These are phyloP conservation scores for Phylloscopus trochilus DNA, from an alignment of 2,113 vertebrate species.

Conservation along the genomic window DNA sequence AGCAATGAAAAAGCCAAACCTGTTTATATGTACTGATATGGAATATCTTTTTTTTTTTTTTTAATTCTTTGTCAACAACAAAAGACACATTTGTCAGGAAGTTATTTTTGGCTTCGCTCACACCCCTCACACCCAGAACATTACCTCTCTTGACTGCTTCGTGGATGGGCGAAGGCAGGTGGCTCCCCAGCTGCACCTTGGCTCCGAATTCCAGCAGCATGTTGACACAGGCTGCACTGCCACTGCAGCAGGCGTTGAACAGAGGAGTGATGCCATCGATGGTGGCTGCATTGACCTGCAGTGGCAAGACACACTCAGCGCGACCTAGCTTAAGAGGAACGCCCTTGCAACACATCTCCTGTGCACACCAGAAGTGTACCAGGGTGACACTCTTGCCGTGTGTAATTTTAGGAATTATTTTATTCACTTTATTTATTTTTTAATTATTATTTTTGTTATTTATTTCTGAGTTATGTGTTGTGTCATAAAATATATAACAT, in stretches of 20 bases:
- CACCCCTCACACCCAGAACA: neutral
- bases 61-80: neutral
- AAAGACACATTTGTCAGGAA: neutral
- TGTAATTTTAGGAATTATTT: neutral
- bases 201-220: constrained; percentile 80
- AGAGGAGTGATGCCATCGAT: constrained; percentile 86
- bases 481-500: neutral
- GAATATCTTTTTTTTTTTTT: neutral
- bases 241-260: constrained; percentile 85
- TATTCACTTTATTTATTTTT: neutral
- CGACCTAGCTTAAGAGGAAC: neutral
- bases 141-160: constrained; percentile 86
- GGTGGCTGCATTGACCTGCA: constrained; percentile 80
- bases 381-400: neutral
- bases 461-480: neutral
- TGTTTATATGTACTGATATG: rapidly evolving
- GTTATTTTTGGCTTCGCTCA: neutral
- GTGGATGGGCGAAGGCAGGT: constrained; percentile 81
- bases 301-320: neutral
- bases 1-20: neutral
- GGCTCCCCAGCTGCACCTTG: constrained; percentile 58
- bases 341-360: neutral
- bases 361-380: neutral
- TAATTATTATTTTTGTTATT: neutral
- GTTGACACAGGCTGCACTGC: constrained; percentile 81